phyloP scores from a whole-genome alignment of 2,888 invertebrate species.

The Hipparchia semele region DNA sequence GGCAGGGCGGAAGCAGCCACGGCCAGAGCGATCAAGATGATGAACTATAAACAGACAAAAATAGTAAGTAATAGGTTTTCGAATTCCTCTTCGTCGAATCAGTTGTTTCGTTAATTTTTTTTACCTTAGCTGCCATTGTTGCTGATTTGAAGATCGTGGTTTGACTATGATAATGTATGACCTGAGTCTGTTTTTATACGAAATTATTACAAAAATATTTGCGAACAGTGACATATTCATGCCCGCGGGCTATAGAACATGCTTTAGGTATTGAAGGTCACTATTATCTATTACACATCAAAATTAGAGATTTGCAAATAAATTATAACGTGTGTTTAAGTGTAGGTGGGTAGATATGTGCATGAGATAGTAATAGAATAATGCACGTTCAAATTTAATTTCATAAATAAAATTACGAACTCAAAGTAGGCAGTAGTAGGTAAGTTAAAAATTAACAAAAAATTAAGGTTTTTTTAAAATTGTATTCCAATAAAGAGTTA shows the following conservation, averaged over 20 bases:
- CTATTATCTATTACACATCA: too few relatives aligned
- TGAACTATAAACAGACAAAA: conserved; percentile 15
- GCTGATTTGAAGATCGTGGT: conserved; percentile 24
- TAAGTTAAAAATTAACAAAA: too few relatives aligned
- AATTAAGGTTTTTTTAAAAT: too few relatives aligned
- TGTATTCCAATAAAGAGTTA: too few relatives aligned
- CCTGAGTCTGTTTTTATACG: conserved; percentile 31
- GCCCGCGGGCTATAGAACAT: conserved; percentile 33
- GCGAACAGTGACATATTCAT: conserved; percentile 20
- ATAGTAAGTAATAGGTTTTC: too few relatives aligned
- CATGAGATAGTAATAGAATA: too few relatives aligned
- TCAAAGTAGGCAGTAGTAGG: too few relatives aligned
- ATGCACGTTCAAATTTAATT: conserved; percentile 30
- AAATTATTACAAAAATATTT: conserved; percentile 6
- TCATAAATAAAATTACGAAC: conserved; percentile 24
- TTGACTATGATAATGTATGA: conserved; percentile 28
- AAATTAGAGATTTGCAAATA: too few relatives aligned
- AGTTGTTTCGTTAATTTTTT: too few relatives aligned
- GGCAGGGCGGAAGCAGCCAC: conserved; percentile 45
- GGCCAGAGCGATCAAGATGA: conserved; percentile 23
- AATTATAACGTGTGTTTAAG: too few relatives aligned
- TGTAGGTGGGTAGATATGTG: too few relatives aligned
- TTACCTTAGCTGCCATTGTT: conserved; percentile 38
- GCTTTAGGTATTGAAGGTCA: conserved; percentile 13
- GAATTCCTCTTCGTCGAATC: too few relatives aligned